Evolutionary conservation across 2,797 vertebrate species (phyloP), one percentile per base, ranked within the genome.

Genomic region (Botia almorhae): DNA sequence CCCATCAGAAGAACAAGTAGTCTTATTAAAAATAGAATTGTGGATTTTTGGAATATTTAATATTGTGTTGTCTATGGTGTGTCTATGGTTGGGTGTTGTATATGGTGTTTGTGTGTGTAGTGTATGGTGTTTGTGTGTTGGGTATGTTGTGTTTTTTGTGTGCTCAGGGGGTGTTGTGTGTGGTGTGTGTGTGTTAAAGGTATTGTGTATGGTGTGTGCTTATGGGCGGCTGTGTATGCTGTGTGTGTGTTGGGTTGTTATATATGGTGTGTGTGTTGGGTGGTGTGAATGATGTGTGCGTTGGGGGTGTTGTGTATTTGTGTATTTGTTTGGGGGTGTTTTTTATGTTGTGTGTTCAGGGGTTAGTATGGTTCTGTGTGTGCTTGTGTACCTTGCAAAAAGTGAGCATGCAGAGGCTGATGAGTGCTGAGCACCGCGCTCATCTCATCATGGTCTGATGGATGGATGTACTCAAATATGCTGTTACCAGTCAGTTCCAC

Each of bases 401-500:
- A 92, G 87, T 96, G 95, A 46, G 94, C 93, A 60, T 94, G 95
- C 2, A 95, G 92, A 0, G 96, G 95, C 46, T 95, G 95, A 82
- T 95, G 95, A 39, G 96, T 93, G 0, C 94, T 93, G 10, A 98
- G 94, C 33, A 98, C 95, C 0, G 96, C 94, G 0, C 96, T 97
- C 97, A 98, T 98, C 93, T 98, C 97, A 0, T 98, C 97, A 0
- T 98, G 97, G 83, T 98, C 97, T 0, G 96, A 98, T 2, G 97
- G 97, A 69, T 98, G 97, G 87, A 98, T 97, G 85, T 98, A 98
- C 77, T 98, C 97, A 55, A 97, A 98, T 82, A 98, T 98, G 81
- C 96, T 98, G 90, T 98, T 98, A 46, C 97, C 97, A 2, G 97
- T 98, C 33, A 98, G 93, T 90, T 98, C 97, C 92, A 98, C 97